Evolutionary conservation across 2,113 vertebrate species (phyloP), one percentile per base, ranked within the genome.

Genomic region (Periophthalmus modestus): DNA sequence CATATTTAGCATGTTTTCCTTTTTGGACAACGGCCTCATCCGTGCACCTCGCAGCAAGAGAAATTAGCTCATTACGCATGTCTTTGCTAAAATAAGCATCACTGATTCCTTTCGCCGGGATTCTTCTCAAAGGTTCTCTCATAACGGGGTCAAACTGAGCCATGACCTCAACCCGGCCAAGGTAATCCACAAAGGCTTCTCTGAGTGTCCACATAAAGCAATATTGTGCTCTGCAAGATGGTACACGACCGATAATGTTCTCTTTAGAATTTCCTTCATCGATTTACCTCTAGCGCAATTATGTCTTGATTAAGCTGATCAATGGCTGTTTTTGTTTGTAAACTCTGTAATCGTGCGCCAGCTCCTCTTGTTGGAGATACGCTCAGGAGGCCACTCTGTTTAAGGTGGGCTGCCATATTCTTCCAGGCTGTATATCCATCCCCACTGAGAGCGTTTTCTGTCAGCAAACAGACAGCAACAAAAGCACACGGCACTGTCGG

Each of bases 301-400:
- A 46, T 6, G 43, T 71, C 2, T 71, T 71, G 55, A 21, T 59
- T 71, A 7, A 59, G n/a, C 69, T 47, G 36, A 39, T 39, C 36
- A 39, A 39, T 39, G 36, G 36, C 36, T 9, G 7, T 5, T 39
- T 39, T 39, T 7, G 36, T 39, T 39, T 39, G 36, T 39, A 39
- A 9, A 9, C 7, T 39, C 36, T 39, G 36, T 4, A 39, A 39
- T 39, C 3, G 36, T 39, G 36, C 7, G 36, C 36, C 36, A 39
- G 7, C 5, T 9, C 36, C 36, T 5, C 36, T 7, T 39, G 36
- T 39, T 39, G 36, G 36, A 28, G 1, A 28, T 28, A 28, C 28
- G 28, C 28, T 28, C 28, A 28, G 28, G 28, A 28, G 46, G 13
- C 46, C 46, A 7, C 13, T 47, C 6, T 47, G 46, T 47, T 47